Evolutionary conservation across 1,140 invertebrate species (phyloP).

Genomic region (Dryas iulia): DNA sequence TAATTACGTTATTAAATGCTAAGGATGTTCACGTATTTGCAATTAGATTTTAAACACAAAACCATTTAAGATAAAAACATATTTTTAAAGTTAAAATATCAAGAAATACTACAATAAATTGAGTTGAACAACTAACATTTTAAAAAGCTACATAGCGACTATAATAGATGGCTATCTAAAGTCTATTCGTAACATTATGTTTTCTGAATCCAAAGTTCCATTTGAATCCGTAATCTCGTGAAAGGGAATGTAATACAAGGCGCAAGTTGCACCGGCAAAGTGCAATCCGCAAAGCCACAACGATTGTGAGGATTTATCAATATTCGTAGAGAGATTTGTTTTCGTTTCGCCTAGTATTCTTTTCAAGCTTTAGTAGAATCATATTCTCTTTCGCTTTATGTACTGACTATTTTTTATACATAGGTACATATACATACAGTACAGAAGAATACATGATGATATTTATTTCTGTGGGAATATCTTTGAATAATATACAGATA

Average conservation of each 20-base stretch:
- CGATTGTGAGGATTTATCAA: conserved; percentile 71
- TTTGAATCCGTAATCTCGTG: conserved; percentile 42
- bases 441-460: no score
- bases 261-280: conserved; percentile 53
- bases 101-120: neutral
- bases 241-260: conserved; percentile 60
- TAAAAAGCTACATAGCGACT: neutral
- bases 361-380: conserved; percentile 28
- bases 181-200: conserved; percentile 6
- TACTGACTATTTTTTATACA: neutral
- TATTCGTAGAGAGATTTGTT: conserved; percentile 51
- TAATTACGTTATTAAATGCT: conserved; percentile 34
- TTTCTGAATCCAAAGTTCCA: conserved; percentile 14
- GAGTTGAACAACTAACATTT: neutral
- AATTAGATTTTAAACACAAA: neutral
- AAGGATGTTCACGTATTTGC: neutral
- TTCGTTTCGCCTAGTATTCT: conserved; percentile 41
- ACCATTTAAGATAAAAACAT: neutral
- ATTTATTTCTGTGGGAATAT: no score
- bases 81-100: neutral
- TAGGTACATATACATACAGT: neutral
- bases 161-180: neutral
- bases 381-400: neutral
- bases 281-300: conserved; percentile 60
- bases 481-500: no score